Evolutionary conservation across 2,888 invertebrate species (phyloP).

Genomic region (Darwinula stevensoni): DNA sequence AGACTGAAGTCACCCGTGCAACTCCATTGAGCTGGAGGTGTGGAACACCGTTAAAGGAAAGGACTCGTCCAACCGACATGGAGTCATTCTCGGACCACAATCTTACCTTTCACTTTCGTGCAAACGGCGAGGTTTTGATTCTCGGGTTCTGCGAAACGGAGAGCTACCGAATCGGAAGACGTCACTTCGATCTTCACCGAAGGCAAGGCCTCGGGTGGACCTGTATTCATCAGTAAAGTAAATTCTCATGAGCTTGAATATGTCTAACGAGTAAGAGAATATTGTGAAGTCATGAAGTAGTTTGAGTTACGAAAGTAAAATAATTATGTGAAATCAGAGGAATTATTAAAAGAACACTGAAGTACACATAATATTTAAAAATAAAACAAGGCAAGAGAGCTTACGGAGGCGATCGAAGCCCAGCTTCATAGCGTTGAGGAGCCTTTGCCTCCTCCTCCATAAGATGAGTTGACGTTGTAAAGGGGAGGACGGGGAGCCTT

Average conservation of each 20-base stretch:
- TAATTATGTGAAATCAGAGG: too few relatives aligned
- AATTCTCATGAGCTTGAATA: too few relatives aligned
- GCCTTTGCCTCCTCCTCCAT: slow-evolving; percentile 6
- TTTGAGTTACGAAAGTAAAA: too few relatives aligned
- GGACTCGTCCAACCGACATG: not conserved
- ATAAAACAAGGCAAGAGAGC: too few relatives aligned
- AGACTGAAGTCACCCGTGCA: slow-evolving; percentile 49
- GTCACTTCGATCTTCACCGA: slow-evolving; percentile 37
- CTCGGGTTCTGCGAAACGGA: slow-evolving; percentile 36
- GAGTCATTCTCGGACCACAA: not conserved
- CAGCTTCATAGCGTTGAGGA: slow-evolving; percentile 18
- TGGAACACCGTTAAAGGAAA: slow-evolving; percentile 3
- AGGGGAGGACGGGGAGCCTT: too few relatives aligned
- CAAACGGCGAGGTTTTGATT: slow-evolving; percentile 41
- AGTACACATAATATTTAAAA: too few relatives aligned
- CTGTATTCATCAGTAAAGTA: too few relatives aligned
- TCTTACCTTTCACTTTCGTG: slow-evolving; percentile 63
- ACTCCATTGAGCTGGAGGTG: slow-evolving; percentile 63
- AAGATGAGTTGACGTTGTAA: too few relatives aligned
- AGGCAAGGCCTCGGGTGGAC: slow-evolving; percentile 51
- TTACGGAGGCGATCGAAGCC: slow-evolving; percentile 17
- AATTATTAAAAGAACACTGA: too few relatives aligned
- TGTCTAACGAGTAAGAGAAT: too few relatives aligned
- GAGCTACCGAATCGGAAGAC: slow-evolving; percentile 31
- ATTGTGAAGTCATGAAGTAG: too few relatives aligned